Base-by-base conservation (phyloP, 2,113 vertebrate genomes). In the Dascyllus trimaculatus region DNA sequence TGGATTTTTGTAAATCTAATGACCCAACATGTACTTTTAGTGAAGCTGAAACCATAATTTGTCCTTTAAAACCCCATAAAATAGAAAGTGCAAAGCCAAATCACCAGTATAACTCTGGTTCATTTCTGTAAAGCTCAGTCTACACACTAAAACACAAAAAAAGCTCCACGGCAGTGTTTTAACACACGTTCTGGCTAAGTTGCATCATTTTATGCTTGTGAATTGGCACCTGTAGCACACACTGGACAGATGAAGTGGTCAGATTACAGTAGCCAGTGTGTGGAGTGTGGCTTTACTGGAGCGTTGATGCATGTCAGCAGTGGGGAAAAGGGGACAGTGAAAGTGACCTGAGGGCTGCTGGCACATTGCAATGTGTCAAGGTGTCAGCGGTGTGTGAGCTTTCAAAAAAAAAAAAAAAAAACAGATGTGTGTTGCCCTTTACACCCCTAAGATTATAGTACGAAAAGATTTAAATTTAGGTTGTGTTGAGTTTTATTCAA, bases 41-140 rank as follows among this genome's bases (percentile, higher is more conserved):
- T 85, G 57, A 62, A 74, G 53, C 56, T 21, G 26, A 61, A 71
- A 18, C 35, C 0, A 45, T 45, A 29, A 73, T 68, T 63, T 81
- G 56, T 68, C 3, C 46, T 45, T 60, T 64, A 11, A 18, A 24
- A 29, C 18, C 18, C 19, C 29, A 19, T 40, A 11, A 6, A 21
- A 25, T 60, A 49, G 11, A 56, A 32, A 51, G 13, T 6, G 17
- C 18, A 18, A 14, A 32, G 19, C 5, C 29, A 35, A 46, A 59
- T 52, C 13, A 24, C n/a, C n/a, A n/a, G 11, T 11, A 1, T 22
- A 15, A 74, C 19, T 9, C 57, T 2, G 35, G 4, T 57, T 48
- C 54, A 6, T 29, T 22, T 53, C 25, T 51, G 11, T 32, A 32
- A 22, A 64, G 10, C 3, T 49, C 29, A 9, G 9, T 19, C 29